Conservation (phyloP, 2,797 vertebrate genomes). For the Falco biarmicus region DNA sequence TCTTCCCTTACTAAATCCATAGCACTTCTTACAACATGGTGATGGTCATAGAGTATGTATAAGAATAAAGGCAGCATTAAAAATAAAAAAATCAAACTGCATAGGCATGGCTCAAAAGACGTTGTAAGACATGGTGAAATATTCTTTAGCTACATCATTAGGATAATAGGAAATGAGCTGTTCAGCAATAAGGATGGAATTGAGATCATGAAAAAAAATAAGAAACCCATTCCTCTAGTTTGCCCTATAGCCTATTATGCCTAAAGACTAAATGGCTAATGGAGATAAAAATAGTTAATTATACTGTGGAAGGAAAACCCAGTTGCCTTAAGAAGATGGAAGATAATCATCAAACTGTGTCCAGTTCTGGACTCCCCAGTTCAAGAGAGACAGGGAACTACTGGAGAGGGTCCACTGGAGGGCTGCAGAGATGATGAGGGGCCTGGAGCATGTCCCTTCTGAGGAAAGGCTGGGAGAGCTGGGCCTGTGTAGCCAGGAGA, state of each 20-base stretch:
- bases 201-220: neutral
- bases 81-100: neutral
- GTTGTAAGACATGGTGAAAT: neutral
- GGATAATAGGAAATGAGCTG: neutral
- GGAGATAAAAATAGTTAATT: neutral
- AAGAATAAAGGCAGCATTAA: neutral
- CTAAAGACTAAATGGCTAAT: neutral
- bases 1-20: neutral
- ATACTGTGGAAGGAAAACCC: neutral
- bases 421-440: no score
- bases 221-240: neutral
- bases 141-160: neutral
- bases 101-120: neutral
- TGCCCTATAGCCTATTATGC: neutral
- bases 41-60: neutral
- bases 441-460: no score
- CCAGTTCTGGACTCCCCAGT: no score
- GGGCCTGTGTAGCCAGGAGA: no score
- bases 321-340: neutral
- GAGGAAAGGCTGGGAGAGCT: no score
- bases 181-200: neutral
- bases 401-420: no score
- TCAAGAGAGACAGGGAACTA: no score
- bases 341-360: neutral
- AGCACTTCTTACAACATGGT: neutral